Evolutionary conservation across 2,888 invertebrate genomes (phyloP).

Genomic region (Unio delphinus): DNA sequence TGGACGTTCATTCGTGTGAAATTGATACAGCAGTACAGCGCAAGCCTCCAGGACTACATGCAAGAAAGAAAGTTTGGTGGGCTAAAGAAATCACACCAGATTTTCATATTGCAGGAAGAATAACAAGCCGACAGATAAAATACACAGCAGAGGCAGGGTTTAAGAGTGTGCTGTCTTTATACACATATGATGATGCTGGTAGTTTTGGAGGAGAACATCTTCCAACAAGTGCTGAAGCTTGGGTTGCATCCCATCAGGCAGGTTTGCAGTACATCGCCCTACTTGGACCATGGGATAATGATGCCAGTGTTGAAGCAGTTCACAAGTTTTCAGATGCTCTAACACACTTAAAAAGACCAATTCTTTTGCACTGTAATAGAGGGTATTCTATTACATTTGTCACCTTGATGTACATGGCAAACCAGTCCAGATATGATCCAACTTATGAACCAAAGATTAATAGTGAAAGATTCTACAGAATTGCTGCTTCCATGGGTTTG

Average conservation of each 20-base stretch:
- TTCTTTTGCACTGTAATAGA: conserved; percentile 48
- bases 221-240: conserved; percentile 45
- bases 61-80: conserved; percentile 63
- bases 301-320: conserved; percentile 51
- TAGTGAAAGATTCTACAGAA: conserved; percentile 49
- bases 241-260: conserved; percentile 36
- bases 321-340: conserved; percentile 39
- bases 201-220: conserved; percentile 53
- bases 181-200: conserved; percentile 33
- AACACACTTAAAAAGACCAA: conserved; percentile 29
- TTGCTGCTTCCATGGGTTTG: conserved; percentile 52
- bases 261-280: conserved; percentile 48
- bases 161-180: conserved; percentile 56
- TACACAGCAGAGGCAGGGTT: conserved; percentile 63
- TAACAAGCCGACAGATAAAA: conserved; percentile 59
- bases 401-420: conserved; percentile 51
- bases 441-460: conserved; percentile 45
- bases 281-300: conserved; percentile 49
- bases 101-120: conserved; percentile 55
- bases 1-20: neutral
- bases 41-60: conserved; percentile 45
- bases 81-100: conserved; percentile 59
- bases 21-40: conserved; percentile 29
- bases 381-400: conserved; percentile 54
- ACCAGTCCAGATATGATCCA: conserved; percentile 44